Percentiles rank a stretch among this genome's conserved stretches.
Conservation (phyloP, 2,113 vertebrate species). For the Cavia aperea region DNA sequence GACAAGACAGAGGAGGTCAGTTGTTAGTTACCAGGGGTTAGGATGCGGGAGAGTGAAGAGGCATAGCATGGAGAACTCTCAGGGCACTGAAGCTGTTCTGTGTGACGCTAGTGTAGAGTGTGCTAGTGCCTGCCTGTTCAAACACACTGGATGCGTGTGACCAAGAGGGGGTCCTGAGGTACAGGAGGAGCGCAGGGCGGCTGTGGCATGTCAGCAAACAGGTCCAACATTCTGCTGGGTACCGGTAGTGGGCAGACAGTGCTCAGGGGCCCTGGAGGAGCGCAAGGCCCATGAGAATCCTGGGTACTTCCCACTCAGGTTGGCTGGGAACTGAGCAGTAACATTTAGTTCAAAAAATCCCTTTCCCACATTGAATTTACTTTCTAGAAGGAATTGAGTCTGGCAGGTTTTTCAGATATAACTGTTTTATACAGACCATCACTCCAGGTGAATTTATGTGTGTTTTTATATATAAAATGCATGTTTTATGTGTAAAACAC, state of each 20-base stretch:
- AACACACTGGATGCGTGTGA: neutral
- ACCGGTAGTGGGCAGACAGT: neutral
- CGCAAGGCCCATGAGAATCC: rapidly evolving
- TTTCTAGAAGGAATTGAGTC: neutral
- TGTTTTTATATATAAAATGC: neutral
- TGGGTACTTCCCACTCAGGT: neutral
- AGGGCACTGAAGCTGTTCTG: neutral
- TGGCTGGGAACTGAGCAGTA: neutral
- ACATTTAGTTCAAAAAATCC: neutral
- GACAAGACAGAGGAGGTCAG: neutral
- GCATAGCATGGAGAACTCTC: neutral
- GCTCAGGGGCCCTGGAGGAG: neutral
- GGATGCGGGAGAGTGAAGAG: neutral
- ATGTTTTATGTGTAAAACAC: neutral
- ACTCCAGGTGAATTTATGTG: neutral
- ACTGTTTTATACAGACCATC: neutral
- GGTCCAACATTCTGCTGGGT: neutral
- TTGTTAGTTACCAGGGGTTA: neutral
- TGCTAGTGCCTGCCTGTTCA: neutral
- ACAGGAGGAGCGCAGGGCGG: neutral
- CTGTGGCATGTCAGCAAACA: neutral
- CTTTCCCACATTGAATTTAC: neutral
- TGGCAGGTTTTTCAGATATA: neutral
- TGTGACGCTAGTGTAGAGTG: neutral
- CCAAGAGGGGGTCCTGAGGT: neutral